These are phyloP conservation scores for Epicampocera succincta DNA, from an alignment of 2,888 invertebrate genomes.

Conservation along the genomic window DNA sequence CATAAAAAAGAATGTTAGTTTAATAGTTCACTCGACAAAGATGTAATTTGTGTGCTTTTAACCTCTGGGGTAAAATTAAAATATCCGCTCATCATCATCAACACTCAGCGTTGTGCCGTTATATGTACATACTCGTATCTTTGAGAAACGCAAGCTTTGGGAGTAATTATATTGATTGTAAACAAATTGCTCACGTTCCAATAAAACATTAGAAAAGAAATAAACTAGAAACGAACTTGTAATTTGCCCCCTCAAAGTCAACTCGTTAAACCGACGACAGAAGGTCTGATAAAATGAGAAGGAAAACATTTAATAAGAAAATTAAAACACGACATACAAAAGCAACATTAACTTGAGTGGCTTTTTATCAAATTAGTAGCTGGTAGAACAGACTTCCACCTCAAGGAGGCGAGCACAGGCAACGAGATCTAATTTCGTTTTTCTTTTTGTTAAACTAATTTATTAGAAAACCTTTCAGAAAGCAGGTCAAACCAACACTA, in stretches of 20 bases:
- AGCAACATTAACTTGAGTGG: conserved; percentile 56
- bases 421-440: conserved; percentile 79
- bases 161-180: conserved; percentile 80
- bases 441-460: no score
- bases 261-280: conserved; percentile 58
- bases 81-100: conserved; percentile 62
- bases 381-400: conserved; percentile 49
- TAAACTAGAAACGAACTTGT: conserved; percentile 38
- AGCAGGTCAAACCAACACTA: no score
- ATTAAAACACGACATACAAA: conserved; percentile 47
- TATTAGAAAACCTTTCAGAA: no score
- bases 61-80: conserved; percentile 72
- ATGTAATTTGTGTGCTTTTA: conserved; percentile 44
- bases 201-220: conserved; percentile 48
- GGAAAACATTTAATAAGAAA: conserved; percentile 17
- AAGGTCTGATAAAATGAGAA: conserved; percentile 45
- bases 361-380: conserved; percentile 68
- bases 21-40: conserved; percentile 46
- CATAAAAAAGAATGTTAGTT: conserved; percentile 2
- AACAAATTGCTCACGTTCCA: conserved; percentile 80
- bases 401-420: conserved; percentile 39
- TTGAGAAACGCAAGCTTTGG: conserved; percentile 53
- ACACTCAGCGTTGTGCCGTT: conserved; percentile 33
- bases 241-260: conserved; percentile 26
- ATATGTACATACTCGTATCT: no score